Percentiles rank a stretch among this genome's conserved stretches.
These are phyloP conservation scores for Pomacea canaliculata DNA, from an alignment of 2,888 invertebrate species.

Conservation along the genomic window DNA sequence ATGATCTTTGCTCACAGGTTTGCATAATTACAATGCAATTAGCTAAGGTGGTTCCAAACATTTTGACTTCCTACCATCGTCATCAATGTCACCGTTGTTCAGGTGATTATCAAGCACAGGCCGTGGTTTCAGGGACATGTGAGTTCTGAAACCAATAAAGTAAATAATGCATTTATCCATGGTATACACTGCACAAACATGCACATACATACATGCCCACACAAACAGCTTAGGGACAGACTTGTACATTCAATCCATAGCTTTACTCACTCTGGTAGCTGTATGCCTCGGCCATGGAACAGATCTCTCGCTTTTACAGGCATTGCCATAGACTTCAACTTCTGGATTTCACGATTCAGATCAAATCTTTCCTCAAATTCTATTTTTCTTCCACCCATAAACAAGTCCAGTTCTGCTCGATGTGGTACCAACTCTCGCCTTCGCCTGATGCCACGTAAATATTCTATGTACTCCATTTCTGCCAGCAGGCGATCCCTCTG, in stretches of 20 bases:
- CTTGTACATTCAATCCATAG: background rate
- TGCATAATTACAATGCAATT: no score
- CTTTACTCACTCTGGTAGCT: constrained; percentile 42
- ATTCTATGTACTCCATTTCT: constrained; percentile 58
- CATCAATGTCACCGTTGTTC: constrained; percentile 21
- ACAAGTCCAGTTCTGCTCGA: constrained; percentile 55
- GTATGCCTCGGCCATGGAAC: constrained; percentile 63
- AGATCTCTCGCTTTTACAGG: constrained; percentile 62
- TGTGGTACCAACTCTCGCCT: constrained; percentile 57
- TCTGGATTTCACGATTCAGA: constrained; percentile 58
- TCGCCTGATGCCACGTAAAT: constrained; percentile 53
- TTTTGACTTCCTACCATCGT: constrained; percentile 22
- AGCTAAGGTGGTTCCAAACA: no score
- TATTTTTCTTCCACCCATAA: constrained; percentile 63
- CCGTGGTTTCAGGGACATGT: constrained; percentile 26
- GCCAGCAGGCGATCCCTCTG: constrained; percentile 59
- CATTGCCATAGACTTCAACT: constrained; percentile 58
- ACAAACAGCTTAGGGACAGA: background rate
- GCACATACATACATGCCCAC: background rate
- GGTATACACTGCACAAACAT: background rate
- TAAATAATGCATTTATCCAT: background rate
- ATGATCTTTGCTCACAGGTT: no score
- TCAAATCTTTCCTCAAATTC: constrained; percentile 63
- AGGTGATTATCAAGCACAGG: background rate
- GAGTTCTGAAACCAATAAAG: constrained; percentile 17